Percentiles rank a stretch among this genome's conserved stretches.
These are phyloP conservation scores for Nymphalis urticae DNA, from an alignment of 2,888 invertebrate species.

Conservation along the genomic window DNA sequence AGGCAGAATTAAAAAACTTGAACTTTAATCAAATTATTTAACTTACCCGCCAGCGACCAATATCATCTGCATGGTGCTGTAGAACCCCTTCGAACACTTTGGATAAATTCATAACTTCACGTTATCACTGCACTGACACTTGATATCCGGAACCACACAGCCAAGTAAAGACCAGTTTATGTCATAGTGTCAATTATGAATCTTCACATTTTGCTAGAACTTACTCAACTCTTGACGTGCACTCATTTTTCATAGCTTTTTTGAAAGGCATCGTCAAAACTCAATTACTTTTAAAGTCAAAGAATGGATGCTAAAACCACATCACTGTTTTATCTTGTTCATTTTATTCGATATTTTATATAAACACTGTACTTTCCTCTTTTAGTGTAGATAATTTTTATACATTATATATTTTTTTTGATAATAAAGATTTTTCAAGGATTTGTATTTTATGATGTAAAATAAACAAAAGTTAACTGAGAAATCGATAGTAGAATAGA, in stretches of 20 bases:
- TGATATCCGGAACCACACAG: slow-evolving; percentile 1
- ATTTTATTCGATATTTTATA: too few species aligned
- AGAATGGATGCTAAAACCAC: not conserved
- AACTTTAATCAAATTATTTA: not conserved
- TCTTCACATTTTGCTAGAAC: slow-evolving; percentile 5
- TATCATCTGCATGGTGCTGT: slow-evolving; percentile 80
- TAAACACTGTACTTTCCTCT: too few species aligned
- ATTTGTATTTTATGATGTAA: too few species aligned
- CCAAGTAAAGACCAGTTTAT: not conserved
- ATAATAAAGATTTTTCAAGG: too few species aligned
- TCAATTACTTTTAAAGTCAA: not conserved
- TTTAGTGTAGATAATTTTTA: too few species aligned
- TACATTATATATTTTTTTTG: too few species aligned
- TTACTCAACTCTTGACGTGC: not conserved
- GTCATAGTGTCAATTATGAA: slow-evolving; percentile 3
- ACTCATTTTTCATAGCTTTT: not conserved
- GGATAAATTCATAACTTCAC: slow-evolving; percentile 20
- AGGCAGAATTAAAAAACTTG: not conserved
- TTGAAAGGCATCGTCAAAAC: not conserved
- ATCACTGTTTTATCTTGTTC: too few species aligned
- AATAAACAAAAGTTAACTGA: too few species aligned
- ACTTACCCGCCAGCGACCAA: slow-evolving; percentile 67
- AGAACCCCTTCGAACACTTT: slow-evolving; percentile 3
- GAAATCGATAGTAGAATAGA: too few species aligned
- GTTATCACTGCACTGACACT: slow-evolving; percentile 6